Base-by-base conservation (phyloP, 2,888 invertebrate species). In the Pyrrhosoma nymphula region DNA sequence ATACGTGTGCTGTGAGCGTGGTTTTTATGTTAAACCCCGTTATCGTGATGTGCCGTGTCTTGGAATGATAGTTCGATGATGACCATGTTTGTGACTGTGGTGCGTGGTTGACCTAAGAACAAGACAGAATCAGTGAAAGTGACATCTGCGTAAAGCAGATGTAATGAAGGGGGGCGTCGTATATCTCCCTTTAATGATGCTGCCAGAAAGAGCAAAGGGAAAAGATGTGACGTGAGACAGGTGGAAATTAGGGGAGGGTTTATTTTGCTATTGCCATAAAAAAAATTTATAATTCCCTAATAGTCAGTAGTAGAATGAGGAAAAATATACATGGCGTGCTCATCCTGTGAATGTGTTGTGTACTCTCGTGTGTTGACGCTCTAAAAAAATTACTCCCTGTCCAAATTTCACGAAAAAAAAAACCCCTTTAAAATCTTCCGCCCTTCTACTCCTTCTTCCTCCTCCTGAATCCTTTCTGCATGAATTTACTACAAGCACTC, bases 201-300 rank as follows among this genome's bases (percentile, higher is more conserved):
- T 82, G 82, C 16, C 35, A 82, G 82, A 82, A 35, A 47, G 69
- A 69, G 60, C 30, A 82, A 82, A 82, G 8, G 35, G n/a, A 93
- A 69, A 39, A 93, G 47, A 93, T 47, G 60, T 69, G 69, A 55
- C 63, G 93, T 39, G 93, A 75, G 69, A 69, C 39, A 69, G 93
- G 69, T 26, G 93, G 69, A 93, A 69, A 69, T 82, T 35, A 35
- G 47, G 93, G 93, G 93, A 93, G 93, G 93, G 93, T 93, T 93
- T 93, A 93, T 93, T 93, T 93, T 93, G 93, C 93, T 93, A 93
- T 69, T 93, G 93, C 93, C 93, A 93, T 93, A 93, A 93, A 93
- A n/a, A 56, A 93, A 93, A 93, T 93, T 93, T 93, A 93, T 93
- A 93, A 93, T 47, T 93, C 93, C 82, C 30, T 82, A 82, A 47